Evolutionary conservation across 2,797 vertebrate species (phyloP).

Genomic region (Sebastes vulpes): DNA sequence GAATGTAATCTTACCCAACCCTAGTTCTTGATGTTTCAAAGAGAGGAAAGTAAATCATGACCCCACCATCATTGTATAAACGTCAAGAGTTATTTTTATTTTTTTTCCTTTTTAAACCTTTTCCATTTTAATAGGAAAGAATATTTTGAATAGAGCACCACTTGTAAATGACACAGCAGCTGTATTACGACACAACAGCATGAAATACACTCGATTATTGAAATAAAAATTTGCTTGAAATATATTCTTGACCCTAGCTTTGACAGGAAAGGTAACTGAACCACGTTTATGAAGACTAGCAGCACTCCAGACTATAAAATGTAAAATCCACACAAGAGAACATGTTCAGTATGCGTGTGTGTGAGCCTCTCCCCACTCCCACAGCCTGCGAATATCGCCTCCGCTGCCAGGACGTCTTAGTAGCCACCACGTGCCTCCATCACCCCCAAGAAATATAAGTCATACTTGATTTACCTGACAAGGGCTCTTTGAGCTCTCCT

Average conservation of each 20-base stretch:
- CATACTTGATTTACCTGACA: conserved; percentile 85
- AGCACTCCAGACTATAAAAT: not conserved
- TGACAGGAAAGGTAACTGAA: not conserved
- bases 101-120: not conserved
- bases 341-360: not conserved
- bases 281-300: not conserved
- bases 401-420: conserved; percentile 66
- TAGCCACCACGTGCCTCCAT: conserved; percentile 59
- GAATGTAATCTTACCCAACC: not conserved
- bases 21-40: not conserved
- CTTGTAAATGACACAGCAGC: conserved; percentile 6
- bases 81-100: not conserved
- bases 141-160: not conserved
- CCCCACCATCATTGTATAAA: not conserved
- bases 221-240: conserved; percentile 1
- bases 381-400: conserved; percentile 37
- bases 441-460: conserved; percentile 84
- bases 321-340: not conserved
- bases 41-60: conserved; percentile 21
- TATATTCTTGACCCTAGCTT: not conserved
- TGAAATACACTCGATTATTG: not conserved
- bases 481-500: conserved; percentile 80
- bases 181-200: not conserved
- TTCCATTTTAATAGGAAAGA: not conserved
- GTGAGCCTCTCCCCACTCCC: conserved; percentile 1